phyloP scores from a whole-genome alignment of 2,888 invertebrate species.

The Drosophila mayaguana region DNA sequence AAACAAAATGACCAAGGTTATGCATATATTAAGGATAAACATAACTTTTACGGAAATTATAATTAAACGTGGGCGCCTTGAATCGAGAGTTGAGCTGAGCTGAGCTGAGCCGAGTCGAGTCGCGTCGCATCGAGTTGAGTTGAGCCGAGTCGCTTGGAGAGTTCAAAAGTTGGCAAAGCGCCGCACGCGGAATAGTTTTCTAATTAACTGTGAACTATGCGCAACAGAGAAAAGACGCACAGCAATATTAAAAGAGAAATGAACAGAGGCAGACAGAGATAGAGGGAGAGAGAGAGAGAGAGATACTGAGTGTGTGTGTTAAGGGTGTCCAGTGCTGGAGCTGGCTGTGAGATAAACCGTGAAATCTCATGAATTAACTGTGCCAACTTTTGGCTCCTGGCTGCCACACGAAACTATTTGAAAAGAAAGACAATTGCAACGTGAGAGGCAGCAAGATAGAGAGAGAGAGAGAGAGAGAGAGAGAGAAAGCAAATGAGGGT shows the following conservation, averaged over 20 bases:
- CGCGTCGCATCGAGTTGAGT: constrained; percentile 24
- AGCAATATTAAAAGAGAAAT: constrained; percentile 13
- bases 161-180: constrained; percentile 69
- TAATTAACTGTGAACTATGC: constrained; percentile 77
- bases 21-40: constrained; percentile 50
- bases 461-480: neutral
- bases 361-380: constrained; percentile 77
- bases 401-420: constrained; percentile 69
- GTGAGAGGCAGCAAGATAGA: neutral
- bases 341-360: constrained; percentile 72
- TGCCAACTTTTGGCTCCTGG: constrained; percentile 67
- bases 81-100: constrained; percentile 26
- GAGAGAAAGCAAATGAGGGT: neutral
- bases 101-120: constrained; percentile 37
- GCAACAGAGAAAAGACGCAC: constrained; percentile 45
- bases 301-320: constrained; percentile 1
- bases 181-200: constrained; percentile 72
- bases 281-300: neutral
- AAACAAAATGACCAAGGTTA: constrained; percentile 45
- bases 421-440: constrained; percentile 79
- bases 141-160: constrained; percentile 43
- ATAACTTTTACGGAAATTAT: constrained; percentile 60
- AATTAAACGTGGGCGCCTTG: constrained; percentile 59
- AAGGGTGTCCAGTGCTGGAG: constrained; percentile 19
- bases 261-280: neutral